These are phyloP conservation scores for Coilia nasus DNA, from an alignment of 2,797 vertebrate species.

Conservation along the genomic window DNA sequence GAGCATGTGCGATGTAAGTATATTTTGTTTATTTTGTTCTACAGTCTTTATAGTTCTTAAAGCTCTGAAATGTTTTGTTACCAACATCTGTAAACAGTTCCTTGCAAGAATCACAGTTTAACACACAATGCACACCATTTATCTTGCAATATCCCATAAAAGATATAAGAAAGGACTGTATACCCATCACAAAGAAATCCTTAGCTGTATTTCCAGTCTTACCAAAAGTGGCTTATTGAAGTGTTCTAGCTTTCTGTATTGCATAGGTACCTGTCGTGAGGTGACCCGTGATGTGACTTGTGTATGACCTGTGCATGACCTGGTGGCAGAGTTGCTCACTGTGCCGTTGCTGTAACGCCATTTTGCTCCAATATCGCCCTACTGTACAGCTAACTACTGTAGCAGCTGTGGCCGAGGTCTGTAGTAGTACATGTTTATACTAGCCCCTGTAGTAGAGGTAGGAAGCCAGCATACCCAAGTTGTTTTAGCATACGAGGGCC, in stretches of 20 bases:
- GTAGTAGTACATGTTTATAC: constrained; percentile 67
- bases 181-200: constrained; percentile 70
- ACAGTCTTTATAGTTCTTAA: neutral
- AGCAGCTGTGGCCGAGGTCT: constrained; percentile 79
- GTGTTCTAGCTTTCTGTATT: constrained; percentile 86
- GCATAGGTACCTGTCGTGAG: constrained; percentile 81
- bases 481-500: constrained; percentile 1
- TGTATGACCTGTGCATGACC: constrained; percentile 72
- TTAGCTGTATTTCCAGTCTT: constrained; percentile 93
- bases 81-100: constrained; percentile 6
- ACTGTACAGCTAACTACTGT: constrained; percentile 75
- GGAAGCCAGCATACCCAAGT: neutral
- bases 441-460: neutral
- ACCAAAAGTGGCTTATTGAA: constrained; percentile 99
- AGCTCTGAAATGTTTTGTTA: neutral
- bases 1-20: neutral
- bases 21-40: constrained; percentile 12
- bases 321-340: constrained; percentile 82
- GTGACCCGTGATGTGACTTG: constrained; percentile 83
- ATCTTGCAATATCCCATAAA: constrained; percentile 39
- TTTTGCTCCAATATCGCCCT: constrained; percentile 81
- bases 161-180: constrained; percentile 75
- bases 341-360: constrained; percentile 76
- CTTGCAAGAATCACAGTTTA: neutral
- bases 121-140: constrained; percentile 12